Conservation (phyloP, 2,113 vertebrate species). For the Chlorodrepanis virens region DNA sequence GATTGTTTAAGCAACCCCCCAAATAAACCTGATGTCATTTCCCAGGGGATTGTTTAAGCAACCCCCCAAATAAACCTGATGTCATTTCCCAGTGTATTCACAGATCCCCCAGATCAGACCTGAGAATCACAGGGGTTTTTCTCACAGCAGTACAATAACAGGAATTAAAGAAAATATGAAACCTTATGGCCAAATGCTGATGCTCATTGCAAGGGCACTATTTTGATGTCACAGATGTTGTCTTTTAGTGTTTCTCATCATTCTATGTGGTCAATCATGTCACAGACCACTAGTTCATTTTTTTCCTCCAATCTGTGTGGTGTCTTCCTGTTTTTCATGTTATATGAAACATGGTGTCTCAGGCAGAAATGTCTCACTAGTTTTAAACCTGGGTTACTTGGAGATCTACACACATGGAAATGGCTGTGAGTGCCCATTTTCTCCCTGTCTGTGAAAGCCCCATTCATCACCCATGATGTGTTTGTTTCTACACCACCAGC, state of each 20-base stretch:
- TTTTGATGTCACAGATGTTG: not conserved
- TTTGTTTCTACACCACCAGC: not conserved
- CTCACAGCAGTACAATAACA: not conserved
- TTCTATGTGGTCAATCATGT: not conserved
- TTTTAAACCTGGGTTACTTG: slow-evolving; percentile 73
- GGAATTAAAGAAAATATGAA: not conserved
- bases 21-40: too few species aligned
- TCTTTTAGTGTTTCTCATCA: not conserved
- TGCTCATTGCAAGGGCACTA: not conserved
- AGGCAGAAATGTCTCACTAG: slow-evolving; percentile 73
- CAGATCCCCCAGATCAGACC: not conserved
- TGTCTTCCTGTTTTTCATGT: not conserved
- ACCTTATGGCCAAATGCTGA: not conserved
- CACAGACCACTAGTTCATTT: not conserved
- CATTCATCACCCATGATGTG: not conserved
- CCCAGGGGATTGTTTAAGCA: not conserved
- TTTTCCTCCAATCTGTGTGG: not conserved
- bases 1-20: not conserved
- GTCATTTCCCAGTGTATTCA: not conserved
- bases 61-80: not conserved
- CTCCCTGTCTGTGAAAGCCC: not conserved
- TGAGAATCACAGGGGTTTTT: not conserved
- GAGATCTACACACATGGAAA: slow-evolving; percentile 71
- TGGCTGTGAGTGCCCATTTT: slow-evolving; percentile 73
- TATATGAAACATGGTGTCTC: slow-evolving; percentile 67